These are phyloP conservation scores for Eurypyga helias DNA, from an alignment of 2,113 vertebrate species.

Conservation along the genomic window DNA sequence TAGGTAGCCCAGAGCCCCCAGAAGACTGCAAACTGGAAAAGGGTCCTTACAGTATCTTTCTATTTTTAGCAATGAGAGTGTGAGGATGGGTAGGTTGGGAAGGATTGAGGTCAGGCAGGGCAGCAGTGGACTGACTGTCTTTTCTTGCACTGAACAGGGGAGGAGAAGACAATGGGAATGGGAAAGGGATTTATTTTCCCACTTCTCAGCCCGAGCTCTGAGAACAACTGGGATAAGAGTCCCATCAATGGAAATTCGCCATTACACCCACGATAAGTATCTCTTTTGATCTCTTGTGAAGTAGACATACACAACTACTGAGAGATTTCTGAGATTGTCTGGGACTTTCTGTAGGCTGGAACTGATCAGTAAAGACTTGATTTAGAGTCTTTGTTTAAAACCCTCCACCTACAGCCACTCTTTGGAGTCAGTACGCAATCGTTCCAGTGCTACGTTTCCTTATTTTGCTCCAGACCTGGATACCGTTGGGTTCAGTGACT, in stretches of 20 bases:
- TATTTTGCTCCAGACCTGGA: background rate
- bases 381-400: background rate
- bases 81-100: rapidly evolving
- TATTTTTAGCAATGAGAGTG: background rate
- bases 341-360: background rate
- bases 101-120: background rate
- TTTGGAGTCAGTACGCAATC: background rate
- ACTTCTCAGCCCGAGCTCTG: background rate
- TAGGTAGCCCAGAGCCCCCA: background rate
- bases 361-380: background rate
- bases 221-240: background rate
- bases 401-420: background rate
- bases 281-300: background rate
- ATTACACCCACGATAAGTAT: background rate
- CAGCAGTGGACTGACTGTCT: background rate
- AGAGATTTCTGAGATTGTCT: background rate
- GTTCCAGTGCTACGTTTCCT: background rate
- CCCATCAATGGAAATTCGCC: background rate
- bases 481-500: background rate
- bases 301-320: background rate
- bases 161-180: background rate
- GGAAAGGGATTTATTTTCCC: background rate
- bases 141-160: background rate
- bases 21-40: background rate
- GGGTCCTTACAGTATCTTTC: rapidly evolving